These are phyloP conservation scores for Pantherophis vulpinus DNA, from an alignment of 2,797 vertebrate genomes.

Conservation along the genomic window DNA sequence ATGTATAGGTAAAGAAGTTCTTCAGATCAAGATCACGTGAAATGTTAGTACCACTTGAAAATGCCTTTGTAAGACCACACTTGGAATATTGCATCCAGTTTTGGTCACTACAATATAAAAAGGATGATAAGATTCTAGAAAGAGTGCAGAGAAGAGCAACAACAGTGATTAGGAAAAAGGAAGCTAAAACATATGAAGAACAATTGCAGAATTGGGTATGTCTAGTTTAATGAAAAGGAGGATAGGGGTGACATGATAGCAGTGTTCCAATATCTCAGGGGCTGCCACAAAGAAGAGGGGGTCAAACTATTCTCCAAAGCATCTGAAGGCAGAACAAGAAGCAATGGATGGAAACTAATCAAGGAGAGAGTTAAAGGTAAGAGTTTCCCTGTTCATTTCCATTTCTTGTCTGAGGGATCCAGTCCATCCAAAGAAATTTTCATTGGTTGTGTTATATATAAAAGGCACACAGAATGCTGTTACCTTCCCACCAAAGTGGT, in stretches of 20 bases:
- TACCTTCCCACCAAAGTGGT: background rate
- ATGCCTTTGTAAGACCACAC: background rate
- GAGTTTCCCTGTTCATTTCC: background rate
- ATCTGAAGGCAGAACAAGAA: background rate
- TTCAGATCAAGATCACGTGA: background rate
- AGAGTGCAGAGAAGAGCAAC: background rate
- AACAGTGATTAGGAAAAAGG: background rate
- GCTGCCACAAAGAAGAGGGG: background rate
- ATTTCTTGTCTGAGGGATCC: background rate
- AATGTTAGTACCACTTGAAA: background rate
- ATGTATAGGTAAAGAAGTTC: background rate
- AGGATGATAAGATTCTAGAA: background rate
- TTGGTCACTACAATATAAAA: background rate
- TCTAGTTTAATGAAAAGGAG: background rate
- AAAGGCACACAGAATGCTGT: background rate
- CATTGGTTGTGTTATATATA: background rate
- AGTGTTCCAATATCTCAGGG: background rate
- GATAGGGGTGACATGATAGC: background rate
- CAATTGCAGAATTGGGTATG: background rate
- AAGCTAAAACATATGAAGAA: background rate
- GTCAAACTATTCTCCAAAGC: background rate
- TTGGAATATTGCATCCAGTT: background rate
- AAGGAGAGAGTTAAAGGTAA: background rate
- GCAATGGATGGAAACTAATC: background rate
- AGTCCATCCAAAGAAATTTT: background rate